These are phyloP conservation scores for Hydropsyche tenuis DNA, from an alignment of 1,140 invertebrate species.

Conservation along the genomic window DNA sequence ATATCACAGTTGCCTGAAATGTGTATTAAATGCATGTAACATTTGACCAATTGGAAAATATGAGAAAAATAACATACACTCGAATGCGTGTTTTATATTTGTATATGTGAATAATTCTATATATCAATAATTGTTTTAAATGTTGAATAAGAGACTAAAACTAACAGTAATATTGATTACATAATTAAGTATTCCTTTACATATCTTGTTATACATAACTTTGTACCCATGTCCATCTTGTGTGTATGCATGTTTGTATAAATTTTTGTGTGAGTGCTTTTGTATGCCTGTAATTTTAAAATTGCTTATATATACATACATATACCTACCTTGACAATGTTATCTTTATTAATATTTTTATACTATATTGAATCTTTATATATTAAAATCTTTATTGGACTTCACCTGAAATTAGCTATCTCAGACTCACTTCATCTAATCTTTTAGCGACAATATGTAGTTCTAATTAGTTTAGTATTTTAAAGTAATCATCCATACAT, in stretches of 20 bases:
- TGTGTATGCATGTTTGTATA: constrained; percentile 27
- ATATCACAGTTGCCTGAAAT: too few relatives aligned
- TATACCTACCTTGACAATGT: constrained; percentile 14
- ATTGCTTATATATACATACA: constrained; percentile 12
- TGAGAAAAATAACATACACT: too few relatives aligned
- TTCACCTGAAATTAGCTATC: constrained; percentile 10
- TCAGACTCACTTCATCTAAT: constrained; percentile 18
- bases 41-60: too few relatives aligned
- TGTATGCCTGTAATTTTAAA: constrained; percentile 23
- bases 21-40: too few relatives aligned
- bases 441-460: constrained; percentile 7
- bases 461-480: neutral
- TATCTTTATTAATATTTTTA: neutral
- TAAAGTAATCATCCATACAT: neutral
- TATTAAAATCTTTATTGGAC: constrained; percentile 1
- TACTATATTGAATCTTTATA: neutral
- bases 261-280: constrained; percentile 26
- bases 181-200: too few relatives aligned
- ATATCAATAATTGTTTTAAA: too few relatives aligned
- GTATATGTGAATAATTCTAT: too few relatives aligned
- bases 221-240: constrained; percentile 5
- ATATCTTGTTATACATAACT: too few relatives aligned
- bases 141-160: too few relatives aligned
- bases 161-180: too few relatives aligned
- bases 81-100: too few relatives aligned